Conservation (phyloP, 2,113 vertebrate genomes). For the Python bivittatus region DNA sequence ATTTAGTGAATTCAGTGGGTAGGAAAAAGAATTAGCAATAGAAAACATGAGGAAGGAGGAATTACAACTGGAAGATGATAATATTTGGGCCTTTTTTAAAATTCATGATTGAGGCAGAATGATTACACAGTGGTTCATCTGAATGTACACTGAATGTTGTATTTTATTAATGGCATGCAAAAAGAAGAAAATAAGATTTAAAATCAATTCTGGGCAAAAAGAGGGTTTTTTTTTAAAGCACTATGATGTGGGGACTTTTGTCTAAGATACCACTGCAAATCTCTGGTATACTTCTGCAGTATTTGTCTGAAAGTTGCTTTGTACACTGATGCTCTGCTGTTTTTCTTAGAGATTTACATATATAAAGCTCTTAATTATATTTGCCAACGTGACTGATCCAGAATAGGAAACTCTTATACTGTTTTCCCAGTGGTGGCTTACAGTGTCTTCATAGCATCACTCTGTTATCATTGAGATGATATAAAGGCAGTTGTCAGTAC, state of each 20-base stretch:
- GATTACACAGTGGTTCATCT: not conserved
- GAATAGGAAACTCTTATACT: no score
- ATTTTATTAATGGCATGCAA: not conserved
- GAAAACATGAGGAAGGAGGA: not conserved
- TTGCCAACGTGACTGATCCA: not conserved
- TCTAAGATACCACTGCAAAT: no score
- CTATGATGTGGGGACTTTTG: not conserved
- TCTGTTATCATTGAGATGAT: not conserved
- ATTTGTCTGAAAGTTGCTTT: not conserved
- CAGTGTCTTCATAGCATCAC: not conserved
- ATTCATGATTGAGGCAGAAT: not conserved
- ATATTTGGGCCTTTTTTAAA: not conserved
- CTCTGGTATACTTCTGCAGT: not conserved
- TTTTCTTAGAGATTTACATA: not conserved
- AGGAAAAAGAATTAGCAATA: not conserved
- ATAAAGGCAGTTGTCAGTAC: not conserved
- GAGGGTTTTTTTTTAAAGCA: not conserved
- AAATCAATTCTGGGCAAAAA: not conserved
- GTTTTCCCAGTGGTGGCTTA: not conserved
- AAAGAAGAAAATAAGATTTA: not conserved
- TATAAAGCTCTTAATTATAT: not conserved
- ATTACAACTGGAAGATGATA: not conserved
- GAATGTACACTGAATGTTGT: not conserved
- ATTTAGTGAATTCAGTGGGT: not conserved
- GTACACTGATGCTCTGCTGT: not conserved